phyloP scores from a whole-genome alignment of 2,113 vertebrate species.

The Eolophus roseicapilla region DNA sequence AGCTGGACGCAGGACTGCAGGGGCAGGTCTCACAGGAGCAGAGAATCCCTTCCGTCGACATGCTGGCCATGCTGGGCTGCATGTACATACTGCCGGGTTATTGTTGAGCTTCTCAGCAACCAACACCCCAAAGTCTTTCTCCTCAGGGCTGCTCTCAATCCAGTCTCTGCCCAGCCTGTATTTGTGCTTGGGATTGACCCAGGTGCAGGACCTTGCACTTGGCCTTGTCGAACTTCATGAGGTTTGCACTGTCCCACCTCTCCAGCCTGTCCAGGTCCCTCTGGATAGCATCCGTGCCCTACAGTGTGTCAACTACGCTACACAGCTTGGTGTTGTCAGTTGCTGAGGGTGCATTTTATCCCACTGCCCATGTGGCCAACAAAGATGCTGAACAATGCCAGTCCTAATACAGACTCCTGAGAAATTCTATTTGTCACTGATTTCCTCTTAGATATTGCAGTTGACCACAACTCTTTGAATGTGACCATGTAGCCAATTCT shows the following conservation, averaged over 20 bases:
- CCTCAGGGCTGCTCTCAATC: neutral
- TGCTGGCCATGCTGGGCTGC: neutral
- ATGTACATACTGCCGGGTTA: neutral
- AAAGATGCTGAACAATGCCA: neutral
- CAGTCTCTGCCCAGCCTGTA: neutral
- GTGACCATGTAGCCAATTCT: neutral
- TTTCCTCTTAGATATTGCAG: neutral
- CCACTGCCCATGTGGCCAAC: neutral
- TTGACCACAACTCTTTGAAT: neutral
- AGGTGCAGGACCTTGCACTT: neutral
- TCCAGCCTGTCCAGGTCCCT: neutral
- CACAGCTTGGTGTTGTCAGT: neutral
- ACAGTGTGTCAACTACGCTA: neutral
- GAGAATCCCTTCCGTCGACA: neutral
- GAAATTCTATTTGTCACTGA: neutral
- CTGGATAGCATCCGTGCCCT: neutral
- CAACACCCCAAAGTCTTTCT: neutral
- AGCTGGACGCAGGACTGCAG: neutral
- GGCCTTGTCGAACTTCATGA: neutral
- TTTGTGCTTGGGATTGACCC: neutral
- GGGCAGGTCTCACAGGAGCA: neutral
- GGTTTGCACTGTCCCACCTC: neutral
- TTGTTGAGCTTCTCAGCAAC: neutral
- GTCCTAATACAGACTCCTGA: neutral
- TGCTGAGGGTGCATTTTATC: neutral